Percentiles rank a stretch among this genome's conserved stretches.
phyloP scores from a whole-genome alignment of 2,888 invertebrate species.

The Odontothrips loti region DNA sequence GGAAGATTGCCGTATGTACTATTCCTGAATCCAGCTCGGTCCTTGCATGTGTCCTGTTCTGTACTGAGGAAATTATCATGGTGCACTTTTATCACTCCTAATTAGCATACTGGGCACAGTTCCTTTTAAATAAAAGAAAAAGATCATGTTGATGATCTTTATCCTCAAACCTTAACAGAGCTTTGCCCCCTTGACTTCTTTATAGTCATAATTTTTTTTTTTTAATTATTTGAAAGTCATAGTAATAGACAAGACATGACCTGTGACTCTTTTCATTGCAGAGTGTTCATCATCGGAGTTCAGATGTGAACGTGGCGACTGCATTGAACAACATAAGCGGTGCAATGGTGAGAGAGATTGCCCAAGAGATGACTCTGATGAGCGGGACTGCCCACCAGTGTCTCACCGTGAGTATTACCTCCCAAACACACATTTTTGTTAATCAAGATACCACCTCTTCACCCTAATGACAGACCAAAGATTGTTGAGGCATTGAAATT shows the following conservation, averaged over 20 bases:
- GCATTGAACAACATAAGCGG: conserved; percentile 54
- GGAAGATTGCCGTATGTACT: conserved; percentile 44
- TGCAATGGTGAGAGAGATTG: conserved; percentile 57
- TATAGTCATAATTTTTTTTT: neutral
- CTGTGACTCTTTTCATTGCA: conserved; percentile 32
- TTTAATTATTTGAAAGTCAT: no score
- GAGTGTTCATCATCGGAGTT: conserved; percentile 49
- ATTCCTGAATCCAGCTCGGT: neutral
- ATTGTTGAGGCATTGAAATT: neutral
- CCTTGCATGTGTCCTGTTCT: neutral
- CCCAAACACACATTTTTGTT: neutral
- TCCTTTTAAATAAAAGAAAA: no score
- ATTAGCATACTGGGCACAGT: no score
- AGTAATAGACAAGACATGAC: no score
- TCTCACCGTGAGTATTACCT: conserved; percentile 30
- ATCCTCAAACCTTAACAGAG: no score
- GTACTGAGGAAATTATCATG: neutral
- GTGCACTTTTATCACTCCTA: neutral
- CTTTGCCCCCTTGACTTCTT: neutral
- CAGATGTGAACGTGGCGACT: conserved; percentile 62
- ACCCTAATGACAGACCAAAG: neutral
- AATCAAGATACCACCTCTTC: neutral
- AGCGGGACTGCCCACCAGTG: conserved; percentile 50
- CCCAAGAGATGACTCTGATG: conserved; percentile 56
- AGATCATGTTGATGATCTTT: no score